Conservation (phyloP, 2,113 vertebrate genomes). For the Pandion haliaetus region DNA sequence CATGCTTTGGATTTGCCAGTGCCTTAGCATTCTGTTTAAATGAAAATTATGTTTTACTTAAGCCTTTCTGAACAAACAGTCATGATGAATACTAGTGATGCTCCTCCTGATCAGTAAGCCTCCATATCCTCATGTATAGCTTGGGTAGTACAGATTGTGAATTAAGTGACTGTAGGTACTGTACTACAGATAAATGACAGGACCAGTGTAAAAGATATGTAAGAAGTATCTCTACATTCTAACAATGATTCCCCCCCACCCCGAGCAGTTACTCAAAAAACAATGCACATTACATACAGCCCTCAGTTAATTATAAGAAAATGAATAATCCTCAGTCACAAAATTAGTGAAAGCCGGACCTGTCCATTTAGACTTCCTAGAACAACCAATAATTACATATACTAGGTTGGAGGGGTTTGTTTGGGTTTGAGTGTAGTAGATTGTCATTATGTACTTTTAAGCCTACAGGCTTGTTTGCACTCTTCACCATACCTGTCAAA, state of each 20-base stretch:
- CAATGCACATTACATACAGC: not conserved
- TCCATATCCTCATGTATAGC: not conserved
- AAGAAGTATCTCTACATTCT: not conserved
- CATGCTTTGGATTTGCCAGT: not conserved
- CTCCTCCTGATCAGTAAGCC: not conserved
- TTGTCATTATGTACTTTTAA: not conserved
- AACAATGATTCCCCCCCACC: rapidly evolving
- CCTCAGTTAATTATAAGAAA: not conserved
- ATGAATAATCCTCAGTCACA: not conserved
- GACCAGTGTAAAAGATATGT: not conserved
- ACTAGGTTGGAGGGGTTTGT: rapidly evolving
- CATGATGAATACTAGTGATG: not conserved
- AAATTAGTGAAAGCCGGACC: not conserved
- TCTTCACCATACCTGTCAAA: not conserved
- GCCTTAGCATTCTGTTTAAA: not conserved
- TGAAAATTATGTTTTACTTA: not conserved
- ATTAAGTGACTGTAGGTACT: not conserved
- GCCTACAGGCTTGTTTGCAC: not conserved
- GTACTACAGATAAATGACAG: not conserved
- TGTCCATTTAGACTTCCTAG: not conserved
- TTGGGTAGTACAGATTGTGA: not conserved
- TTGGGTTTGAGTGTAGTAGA: not conserved
- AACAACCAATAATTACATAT: not conserved
- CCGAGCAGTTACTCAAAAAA: not conserved
- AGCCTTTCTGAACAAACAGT: not conserved